Base-by-base conservation (phyloP, 1,140 invertebrate species). In the Drosophila sproati region DNA sequence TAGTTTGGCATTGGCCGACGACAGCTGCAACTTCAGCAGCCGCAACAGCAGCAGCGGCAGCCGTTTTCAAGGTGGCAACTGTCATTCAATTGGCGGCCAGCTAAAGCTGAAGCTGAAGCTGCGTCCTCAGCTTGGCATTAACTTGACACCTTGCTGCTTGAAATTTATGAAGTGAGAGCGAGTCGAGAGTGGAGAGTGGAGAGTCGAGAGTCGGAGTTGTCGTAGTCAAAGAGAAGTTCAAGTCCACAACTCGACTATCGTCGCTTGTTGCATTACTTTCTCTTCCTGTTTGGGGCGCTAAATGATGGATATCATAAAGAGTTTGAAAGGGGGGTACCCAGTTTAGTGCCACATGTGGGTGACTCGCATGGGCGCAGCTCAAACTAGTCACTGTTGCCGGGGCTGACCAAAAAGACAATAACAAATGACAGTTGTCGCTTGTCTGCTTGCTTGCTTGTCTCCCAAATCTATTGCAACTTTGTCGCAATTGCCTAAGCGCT, bases 151-250 rank as follows among this genome's bases (percentile, higher is more conserved):
- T 88, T 87, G 82, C 79, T 68, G 51, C 68, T 56, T 70, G 55
- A 82, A 88, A 87, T 87, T 87, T 87, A 88, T 87, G 83, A 87
- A 87, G 82, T 87, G 82, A 87, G 82, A 87, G 82, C 83, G 76
- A 60, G 64, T 77, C 41, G 48, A 10, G 10, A 47, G 8, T 5
- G 20, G 56, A 35, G 39, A 45, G 55, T n/a, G 10, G 20, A 20
- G 20, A 74, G 61, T 51, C 31, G 35, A 32, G 31, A 39, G 20
- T 20, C 20, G 20, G 20, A 20, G 20, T 20, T 20, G 20, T 20
- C 20, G 20, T 20, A 20, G 20, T 20, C 20, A 20, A 20, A 20
- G 48, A 20, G 47, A 51, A 43, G 57, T 74, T 47, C 43, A 64
- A 70, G 35, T 61, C 73, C 34, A 20, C 52, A 67, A 32, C n/a